Percentiles rank a stretch among this genome's conserved stretches.
These are phyloP conservation scores for Philereme transversata DNA, from an alignment of 2,888 invertebrate genomes.

Conservation along the genomic window DNA sequence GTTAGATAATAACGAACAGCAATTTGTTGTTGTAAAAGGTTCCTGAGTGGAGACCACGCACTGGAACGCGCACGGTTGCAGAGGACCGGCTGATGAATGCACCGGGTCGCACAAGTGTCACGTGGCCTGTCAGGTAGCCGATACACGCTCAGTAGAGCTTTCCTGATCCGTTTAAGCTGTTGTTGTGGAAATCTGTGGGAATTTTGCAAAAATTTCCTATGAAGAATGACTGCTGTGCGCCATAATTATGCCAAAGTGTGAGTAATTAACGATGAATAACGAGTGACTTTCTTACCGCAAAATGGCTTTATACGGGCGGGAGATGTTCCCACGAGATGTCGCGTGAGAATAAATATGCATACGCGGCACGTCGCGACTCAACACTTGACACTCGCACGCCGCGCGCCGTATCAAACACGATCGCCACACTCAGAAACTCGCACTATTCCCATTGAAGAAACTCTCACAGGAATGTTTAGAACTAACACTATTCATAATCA, in stretches of 20 bases:
- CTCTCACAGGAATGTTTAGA: background rate
- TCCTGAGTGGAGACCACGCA: no score
- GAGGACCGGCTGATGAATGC: no score
- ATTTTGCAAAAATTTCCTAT: background rate
- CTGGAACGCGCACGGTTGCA: no score
- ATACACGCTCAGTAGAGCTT: background rate
- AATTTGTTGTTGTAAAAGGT: no score
- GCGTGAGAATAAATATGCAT: slow-evolving; percentile 25
- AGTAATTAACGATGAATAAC: slow-evolving; percentile 19
- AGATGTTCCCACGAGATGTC: slow-evolving; percentile 28
- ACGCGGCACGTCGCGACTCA: slow-evolving; percentile 15
- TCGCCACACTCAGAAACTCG: slow-evolving; percentile 15
- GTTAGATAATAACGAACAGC: no score
- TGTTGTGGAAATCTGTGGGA: slow-evolving; percentile 2
- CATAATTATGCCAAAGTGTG: slow-evolving; percentile 15
- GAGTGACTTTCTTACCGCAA: slow-evolving; percentile 5
- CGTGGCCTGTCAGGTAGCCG: no score
- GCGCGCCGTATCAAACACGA: slow-evolving; percentile 4
- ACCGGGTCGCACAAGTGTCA: no score
- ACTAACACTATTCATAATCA: background rate
- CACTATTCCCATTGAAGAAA: background rate
- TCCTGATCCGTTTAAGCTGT: background rate
- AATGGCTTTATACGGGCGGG: background rate
- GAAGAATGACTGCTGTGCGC: background rate
- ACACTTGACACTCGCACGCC: slow-evolving; percentile 7